Conservation (phyloP, 2,113 vertebrate species). For the Riparia riparia region DNA sequence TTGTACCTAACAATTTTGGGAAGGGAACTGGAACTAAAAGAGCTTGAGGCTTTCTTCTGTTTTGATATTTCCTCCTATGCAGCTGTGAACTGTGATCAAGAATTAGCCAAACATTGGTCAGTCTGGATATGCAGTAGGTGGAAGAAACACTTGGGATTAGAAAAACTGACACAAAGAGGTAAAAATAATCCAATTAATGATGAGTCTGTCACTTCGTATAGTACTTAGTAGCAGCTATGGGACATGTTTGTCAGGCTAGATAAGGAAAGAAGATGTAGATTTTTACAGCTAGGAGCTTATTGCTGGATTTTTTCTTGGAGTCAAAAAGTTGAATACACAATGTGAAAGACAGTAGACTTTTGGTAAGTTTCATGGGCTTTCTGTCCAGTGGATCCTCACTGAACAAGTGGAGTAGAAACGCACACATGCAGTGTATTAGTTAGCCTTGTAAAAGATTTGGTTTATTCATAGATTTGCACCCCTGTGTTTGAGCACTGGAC, state of each 20-base stretch:
- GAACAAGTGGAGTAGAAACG: background rate
- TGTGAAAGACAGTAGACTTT: background rate
- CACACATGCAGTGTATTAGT: background rate
- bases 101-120: background rate
- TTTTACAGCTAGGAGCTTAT: background rate
- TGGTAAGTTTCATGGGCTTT: background rate
- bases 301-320: background rate
- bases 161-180: background rate
- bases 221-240: background rate
- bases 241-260: background rate
- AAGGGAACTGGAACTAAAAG: background rate
- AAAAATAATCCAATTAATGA: background rate
- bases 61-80: background rate
- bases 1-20: background rate
- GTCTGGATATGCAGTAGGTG: background rate
- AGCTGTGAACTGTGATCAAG: background rate
- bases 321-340: background rate
- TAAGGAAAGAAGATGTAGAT: background rate
- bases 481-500: background rate
- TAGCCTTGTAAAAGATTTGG: background rate
- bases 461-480: background rate
- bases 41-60: conserved; percentile 16
- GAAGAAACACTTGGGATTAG: background rate
- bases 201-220: background rate
- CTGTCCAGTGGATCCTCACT: background rate